Evolutionary conservation across 1,140 invertebrate genomes (phyloP).

Genomic region (Lordiphosa stackelbergi): DNA sequence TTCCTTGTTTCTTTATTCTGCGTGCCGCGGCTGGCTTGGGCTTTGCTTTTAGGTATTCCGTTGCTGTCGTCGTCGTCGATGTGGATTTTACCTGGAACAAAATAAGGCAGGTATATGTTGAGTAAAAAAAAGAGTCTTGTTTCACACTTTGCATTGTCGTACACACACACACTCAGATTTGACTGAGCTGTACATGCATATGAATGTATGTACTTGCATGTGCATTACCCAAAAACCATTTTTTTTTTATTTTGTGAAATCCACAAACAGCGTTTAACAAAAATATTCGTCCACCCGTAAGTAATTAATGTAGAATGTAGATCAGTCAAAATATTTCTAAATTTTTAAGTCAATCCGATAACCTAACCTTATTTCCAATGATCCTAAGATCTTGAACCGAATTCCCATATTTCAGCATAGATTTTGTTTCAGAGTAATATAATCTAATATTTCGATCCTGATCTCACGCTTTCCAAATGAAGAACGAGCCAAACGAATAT

Average conservation of each 20-base stretch:
- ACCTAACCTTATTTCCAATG: no score
- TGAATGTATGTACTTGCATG: slow-evolving; percentile 20
- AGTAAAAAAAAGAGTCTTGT: slow-evolving; percentile 66
- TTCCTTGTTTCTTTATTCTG: slow-evolving; percentile 75
- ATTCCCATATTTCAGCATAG: no score
- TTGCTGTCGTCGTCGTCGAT: slow-evolving; percentile 59
- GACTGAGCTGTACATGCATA: slow-evolving; percentile 15
- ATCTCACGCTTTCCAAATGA: no score
- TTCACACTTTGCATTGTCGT: slow-evolving; percentile 70
- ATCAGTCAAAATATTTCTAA: no score
- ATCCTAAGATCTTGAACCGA: no score
- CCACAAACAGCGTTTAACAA: slow-evolving; percentile 6
- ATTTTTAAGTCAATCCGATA: no score
- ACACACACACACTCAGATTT: slow-evolving; percentile 15
- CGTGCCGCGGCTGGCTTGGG: slow-evolving; percentile 40
- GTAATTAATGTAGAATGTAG: no score
- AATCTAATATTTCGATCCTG: no score
- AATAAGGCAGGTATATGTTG: slow-evolving; percentile 69
- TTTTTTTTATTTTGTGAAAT: slow-evolving; percentile 55
- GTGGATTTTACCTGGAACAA: slow-evolving; percentile 64
- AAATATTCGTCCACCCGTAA: no score
- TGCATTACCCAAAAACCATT: slow-evolving; percentile 21
- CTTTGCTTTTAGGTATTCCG: slow-evolving; percentile 67
- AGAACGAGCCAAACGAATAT: no score
- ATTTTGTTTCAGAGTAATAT: no score